A percentile compares a stretch with the other conserved stretches of the same genome.
Evolutionary conservation across 2,797 vertebrate genomes (phyloP).

Genomic region (Arvicola amphibius): DNA sequence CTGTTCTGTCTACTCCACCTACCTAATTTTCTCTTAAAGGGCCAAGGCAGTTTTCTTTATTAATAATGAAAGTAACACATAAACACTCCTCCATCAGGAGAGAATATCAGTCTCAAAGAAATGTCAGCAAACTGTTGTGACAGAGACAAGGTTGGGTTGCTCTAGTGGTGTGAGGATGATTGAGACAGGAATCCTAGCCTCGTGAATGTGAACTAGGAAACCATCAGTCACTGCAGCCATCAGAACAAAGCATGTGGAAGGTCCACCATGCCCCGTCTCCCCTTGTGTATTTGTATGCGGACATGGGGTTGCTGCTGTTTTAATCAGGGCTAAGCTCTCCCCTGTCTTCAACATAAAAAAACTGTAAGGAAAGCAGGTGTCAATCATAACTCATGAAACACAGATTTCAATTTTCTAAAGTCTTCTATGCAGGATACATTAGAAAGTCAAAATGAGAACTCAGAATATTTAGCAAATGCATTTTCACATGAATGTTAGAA

Average conservation of each 20-base stretch:
- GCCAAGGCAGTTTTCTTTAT: no score
- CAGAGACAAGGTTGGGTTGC: neutral
- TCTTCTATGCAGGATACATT: neutral
- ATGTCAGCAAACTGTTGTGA: no score
- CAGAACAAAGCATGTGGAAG: neutral
- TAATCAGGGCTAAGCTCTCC: neutral
- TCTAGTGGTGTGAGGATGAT: neutral
- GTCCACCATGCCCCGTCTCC: no score
- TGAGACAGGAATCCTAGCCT: neutral
- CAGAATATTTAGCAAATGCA: neutral
- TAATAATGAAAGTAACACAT: no score
- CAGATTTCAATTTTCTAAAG: neutral
- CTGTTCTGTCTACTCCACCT: no score
- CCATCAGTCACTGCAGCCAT: neutral
- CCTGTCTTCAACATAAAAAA: neutral
- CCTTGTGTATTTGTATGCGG: neutral
- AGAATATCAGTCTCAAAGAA: no score
- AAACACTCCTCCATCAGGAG: no score
- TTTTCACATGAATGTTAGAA: neutral
- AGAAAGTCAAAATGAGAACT: neutral
- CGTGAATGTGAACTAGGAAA: neutral
- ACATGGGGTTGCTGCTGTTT: neutral
- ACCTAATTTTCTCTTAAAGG: no score
- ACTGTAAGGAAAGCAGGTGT: neutral
- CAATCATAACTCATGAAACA: neutral